phyloP scores from a whole-genome alignment of 1,140 invertebrate species.

The Nasonia longicornis region DNA sequence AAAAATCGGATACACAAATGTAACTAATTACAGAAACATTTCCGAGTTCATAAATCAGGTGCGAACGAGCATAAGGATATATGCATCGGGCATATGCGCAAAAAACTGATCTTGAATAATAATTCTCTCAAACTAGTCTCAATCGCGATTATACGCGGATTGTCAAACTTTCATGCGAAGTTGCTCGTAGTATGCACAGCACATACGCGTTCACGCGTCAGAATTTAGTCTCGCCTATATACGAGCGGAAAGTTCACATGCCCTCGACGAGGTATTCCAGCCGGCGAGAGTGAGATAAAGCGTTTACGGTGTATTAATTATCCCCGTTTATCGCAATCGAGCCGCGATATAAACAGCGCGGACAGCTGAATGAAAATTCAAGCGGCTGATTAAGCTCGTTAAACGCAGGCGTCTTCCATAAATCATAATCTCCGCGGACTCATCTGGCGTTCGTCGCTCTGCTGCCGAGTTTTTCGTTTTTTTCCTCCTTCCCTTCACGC shows the following conservation, averaged over 20 bases:
- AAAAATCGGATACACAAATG: not conserved
- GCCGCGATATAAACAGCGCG: not conserved
- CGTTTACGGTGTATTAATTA: not conserved
- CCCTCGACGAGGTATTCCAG: too few species aligned
- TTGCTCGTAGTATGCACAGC: not conserved
- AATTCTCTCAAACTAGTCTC: not conserved
- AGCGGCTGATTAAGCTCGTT: not conserved
- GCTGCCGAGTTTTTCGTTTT: too few species aligned
- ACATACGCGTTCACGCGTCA: not conserved
- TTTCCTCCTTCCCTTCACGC: not conserved
- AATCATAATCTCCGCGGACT: not conserved
- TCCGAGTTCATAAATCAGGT: not conserved
- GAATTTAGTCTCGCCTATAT: not conserved
- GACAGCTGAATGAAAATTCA: not conserved
- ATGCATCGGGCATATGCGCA: too few species aligned
- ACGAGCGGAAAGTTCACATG: not conserved
- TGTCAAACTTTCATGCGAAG: not conserved
- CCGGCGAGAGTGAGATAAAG: not conserved
- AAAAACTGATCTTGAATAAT: not conserved
- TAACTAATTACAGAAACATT: not conserved
- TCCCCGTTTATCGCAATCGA: not conserved
- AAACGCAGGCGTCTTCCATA: not conserved
- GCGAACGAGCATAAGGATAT: not conserved
- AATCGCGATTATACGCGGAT: not conserved
- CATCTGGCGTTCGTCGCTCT: not conserved